phyloP scores from a whole-genome alignment of 2,113 vertebrate species.

The Sinocyclocheilus anshuiensis region DNA sequence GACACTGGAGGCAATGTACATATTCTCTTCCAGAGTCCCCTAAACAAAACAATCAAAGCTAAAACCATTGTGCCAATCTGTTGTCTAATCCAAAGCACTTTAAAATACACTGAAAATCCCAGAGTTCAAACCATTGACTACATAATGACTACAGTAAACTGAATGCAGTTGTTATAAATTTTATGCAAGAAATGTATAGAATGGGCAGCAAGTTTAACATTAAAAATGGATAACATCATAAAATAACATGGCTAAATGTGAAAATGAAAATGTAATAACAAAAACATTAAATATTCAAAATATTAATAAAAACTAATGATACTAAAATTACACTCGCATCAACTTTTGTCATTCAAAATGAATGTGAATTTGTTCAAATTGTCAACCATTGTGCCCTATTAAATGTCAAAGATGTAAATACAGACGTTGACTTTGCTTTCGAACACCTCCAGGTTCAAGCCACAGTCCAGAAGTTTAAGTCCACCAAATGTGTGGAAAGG shows the following conservation, averaged over 20 bases:
- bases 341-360: neutral
- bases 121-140: neutral
- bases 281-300: too few species aligned
- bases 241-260: neutral
- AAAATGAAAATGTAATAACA: too few species aligned
- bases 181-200: neutral
- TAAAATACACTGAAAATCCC: neutral
- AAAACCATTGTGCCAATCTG: neutral
- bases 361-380: neutral
- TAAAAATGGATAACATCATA: neutral
- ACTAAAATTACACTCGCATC: too few species aligned
- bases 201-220: neutral
- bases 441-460: neutral
- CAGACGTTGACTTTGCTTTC: neutral
- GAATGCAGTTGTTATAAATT: too few species aligned
- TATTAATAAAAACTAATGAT: too few species aligned
- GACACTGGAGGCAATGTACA: neutral
- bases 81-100: neutral
- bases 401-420: neutral
- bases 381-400: neutral
- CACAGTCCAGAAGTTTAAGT: neutral
- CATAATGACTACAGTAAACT: neutral
- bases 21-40: neutral
- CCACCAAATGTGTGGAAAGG: neutral
- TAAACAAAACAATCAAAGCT: neutral